Evolutionary conservation across 2,113 vertebrate genomes (phyloP).

Genomic region (Triplophysa rosa): DNA sequence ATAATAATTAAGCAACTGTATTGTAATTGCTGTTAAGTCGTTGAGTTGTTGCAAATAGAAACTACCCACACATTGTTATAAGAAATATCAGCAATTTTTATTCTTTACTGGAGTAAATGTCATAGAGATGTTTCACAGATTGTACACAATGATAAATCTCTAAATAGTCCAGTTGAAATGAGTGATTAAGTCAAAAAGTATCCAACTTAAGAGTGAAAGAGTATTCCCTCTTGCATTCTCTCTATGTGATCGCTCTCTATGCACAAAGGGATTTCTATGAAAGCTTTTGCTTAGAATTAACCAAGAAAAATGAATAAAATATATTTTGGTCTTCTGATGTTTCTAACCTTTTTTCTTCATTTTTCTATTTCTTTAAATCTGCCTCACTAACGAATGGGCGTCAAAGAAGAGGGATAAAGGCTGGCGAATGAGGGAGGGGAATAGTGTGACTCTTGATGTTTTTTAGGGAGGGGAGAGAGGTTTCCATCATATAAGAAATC

Average conservation of each 20-base stretch:
- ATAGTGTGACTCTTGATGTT: conserved; percentile 28
- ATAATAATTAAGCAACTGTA: too few relatives aligned
- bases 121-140: conserved; percentile 21
- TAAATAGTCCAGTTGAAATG: conserved; percentile 3
- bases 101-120: conserved; percentile 5
- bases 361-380: neutral
- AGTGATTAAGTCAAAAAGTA: conserved; percentile 12
- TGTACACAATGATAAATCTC: neutral
- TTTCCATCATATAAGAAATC: conserved; percentile 47
- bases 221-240: conserved; percentile 18
- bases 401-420: conserved; percentile 31
- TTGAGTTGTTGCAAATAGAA: conserved; percentile 9
- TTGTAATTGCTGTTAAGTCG: neutral
- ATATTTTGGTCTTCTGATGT: conserved; percentile 53
- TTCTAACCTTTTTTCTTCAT: conserved; percentile 13
- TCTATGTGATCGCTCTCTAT: neutral
- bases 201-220: conserved; percentile 22
- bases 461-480: neutral
- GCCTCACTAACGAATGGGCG: conserved; percentile 44
- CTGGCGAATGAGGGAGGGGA: conserved; percentile 1
- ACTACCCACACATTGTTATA: conserved; percentile 9
- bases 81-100: neutral
- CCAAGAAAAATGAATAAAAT: conserved; percentile 52
- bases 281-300: conserved; percentile 43
- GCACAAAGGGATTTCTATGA: conserved; percentile 30